Conservation (phyloP, 2,113 vertebrate genomes). For the Petaurus breviceps region DNA sequence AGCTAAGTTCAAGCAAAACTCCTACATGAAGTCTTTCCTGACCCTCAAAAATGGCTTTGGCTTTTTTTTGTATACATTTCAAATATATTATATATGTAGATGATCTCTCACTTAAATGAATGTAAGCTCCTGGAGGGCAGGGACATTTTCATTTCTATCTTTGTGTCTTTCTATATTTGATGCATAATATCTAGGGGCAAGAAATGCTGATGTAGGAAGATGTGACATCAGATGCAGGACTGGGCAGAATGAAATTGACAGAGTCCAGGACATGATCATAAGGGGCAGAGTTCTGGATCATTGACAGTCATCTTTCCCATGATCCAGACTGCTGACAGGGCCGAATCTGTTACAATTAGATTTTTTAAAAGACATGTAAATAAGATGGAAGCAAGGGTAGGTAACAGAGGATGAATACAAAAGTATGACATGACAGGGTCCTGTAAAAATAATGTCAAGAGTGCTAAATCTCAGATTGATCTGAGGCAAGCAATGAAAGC, state of each 20-base stretch:
- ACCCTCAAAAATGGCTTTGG: neutral
- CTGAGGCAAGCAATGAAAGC: neutral
- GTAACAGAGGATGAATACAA: neutral
- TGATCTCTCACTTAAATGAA: neutral
- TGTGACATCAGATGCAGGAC: neutral
- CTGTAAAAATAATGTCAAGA: neutral
- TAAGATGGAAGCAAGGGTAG: neutral
- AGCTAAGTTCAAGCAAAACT: neutral
- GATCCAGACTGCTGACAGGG: neutral
- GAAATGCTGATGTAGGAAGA: neutral
- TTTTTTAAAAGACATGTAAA: neutral
- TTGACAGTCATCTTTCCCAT: neutral
- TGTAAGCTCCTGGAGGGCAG: neutral
- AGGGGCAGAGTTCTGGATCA: neutral
- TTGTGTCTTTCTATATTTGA: neutral
- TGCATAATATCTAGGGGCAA: neutral
- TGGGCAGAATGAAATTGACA: neutral
- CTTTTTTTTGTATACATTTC: neutral
- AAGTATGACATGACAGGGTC: neutral
- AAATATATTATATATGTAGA: neutral
- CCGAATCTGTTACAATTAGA: neutral
- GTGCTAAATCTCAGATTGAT: neutral
- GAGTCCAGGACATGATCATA: neutral
- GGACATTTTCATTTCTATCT: neutral
- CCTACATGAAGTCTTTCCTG: neutral